Evolutionary conservation across 2,888 invertebrate genomes (phyloP), one percentile per base, ranked within the genome.

Genomic region (Monoplex corrugatus): DNA sequence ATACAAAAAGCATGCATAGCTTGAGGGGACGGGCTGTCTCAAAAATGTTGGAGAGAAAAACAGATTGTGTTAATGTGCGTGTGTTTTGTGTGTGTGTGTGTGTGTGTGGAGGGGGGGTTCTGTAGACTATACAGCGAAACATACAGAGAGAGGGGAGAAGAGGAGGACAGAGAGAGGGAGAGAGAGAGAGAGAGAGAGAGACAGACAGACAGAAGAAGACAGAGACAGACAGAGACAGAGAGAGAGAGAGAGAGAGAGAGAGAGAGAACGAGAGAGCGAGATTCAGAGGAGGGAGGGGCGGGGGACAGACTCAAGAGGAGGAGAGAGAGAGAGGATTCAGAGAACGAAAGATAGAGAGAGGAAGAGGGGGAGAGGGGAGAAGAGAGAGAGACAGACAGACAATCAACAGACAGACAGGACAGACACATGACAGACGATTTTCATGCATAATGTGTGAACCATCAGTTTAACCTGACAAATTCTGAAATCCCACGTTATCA

Each of bases 181-280:
- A 86, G 86, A 86, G 63, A 84, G 63, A 78, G 44, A 84, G 84
- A 88, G 40, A 78, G 44, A 84, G 83, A 87, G 50, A 78, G 45
- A 88, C n/a, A 84, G 63, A 45, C 43, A 68, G 44, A 72, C n/a
- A 43, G 83, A 45, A 13, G 44, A 28, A 45, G 32, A 68, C 19
- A 72, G 40, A 83, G 40, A 68, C 23, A 88, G 40, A 43, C 50
- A 43, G 40, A 63, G 40, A 68, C 35, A 84, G 63, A 63, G 35
- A 84, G 43, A 63, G 57, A 28, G 38, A 83, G 63, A 57, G n/a
- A 57, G 57, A 88, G 28, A 57, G 78, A 57, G 38, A 83, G 38
- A 57, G 38, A 57, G 57, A 57, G 28, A 83, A 28, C 38, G 38
- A 40, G 57, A 63, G 38, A 40, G 57, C 13, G 28, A 63, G 19